These are phyloP conservation scores for Heliocidaris tuberculata DNA, from an alignment of 35 echinoderm and acorn worm genomes.

Conservation along the genomic window DNA sequence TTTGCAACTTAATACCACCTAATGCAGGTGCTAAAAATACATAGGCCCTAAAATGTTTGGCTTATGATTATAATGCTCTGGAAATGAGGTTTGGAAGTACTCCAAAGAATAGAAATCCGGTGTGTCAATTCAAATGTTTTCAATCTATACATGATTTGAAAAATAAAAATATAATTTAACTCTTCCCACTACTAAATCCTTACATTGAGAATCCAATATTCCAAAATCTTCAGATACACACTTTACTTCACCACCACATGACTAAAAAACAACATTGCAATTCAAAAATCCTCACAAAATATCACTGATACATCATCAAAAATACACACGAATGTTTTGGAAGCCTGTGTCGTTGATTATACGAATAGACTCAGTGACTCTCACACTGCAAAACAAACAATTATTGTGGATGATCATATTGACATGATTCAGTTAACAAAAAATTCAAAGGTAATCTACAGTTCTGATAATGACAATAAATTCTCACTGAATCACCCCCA, in stretches of 20 bases:
- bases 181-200: not conserved
- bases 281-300: not conserved
- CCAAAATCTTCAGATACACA: not conserved
- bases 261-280: not conserved
- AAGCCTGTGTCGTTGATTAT: constrained; percentile 9
- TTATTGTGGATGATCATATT: constrained; percentile 5
- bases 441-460: not conserved
- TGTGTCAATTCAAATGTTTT: not conserved
- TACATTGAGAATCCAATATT: not conserved
- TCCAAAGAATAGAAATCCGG: not conserved
- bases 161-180: not conserved
- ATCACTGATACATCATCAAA: not conserved
- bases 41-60: not conserved
- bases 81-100: not conserved
- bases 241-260: not conserved
- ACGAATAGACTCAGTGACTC: not conserved
- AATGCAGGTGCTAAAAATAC: not conserved
- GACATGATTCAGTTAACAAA: not conserved
- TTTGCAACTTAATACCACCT: not conserved
- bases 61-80: not conserved
- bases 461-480: not conserved
- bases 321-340: not conserved
- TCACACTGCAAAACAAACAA: not conserved
- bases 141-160: not conserved
- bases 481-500: not conserved